phyloP scores from a whole-genome alignment of 2,888 invertebrate genomes.

The Parnassius smintheus region DNA sequence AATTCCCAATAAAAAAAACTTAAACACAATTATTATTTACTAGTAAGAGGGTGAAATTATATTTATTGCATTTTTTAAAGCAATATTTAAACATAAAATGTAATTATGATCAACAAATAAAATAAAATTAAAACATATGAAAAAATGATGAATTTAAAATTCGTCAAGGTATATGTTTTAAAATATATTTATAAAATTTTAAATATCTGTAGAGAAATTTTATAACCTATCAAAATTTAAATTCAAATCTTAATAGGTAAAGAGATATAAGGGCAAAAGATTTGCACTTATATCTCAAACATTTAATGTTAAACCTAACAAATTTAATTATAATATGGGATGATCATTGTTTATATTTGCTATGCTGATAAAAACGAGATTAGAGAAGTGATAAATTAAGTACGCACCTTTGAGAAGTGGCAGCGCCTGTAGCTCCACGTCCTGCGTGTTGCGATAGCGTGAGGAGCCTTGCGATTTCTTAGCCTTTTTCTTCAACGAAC shows the following conservation, averaged over 20 bases:
- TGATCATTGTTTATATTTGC: constrained; percentile 9
- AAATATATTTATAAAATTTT: too few species aligned
- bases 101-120: too few species aligned
- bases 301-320: too few species aligned
- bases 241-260: background rate
- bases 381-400: constrained; percentile 5
- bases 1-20: too few species aligned
- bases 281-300: background rate
- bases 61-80: too few species aligned
- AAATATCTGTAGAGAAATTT: background rate
- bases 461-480: constrained; percentile 99
- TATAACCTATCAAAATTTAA: background rate
- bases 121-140: too few species aligned
- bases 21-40: too few species aligned
- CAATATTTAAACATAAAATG: too few species aligned
- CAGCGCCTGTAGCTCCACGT: constrained; percentile 97
- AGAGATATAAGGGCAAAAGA: too few species aligned
- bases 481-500: constrained; percentile 98
- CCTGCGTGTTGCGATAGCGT: constrained; percentile 98
- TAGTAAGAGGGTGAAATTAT: too few species aligned
- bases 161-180: too few species aligned
- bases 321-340: background rate
- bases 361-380: constrained; percentile 11
- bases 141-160: too few species aligned
- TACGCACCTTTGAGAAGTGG: constrained; percentile 97